Evolutionary conservation across 2,113 vertebrate species (phyloP).

Genomic region (Deroptyus accipitrinus): DNA sequence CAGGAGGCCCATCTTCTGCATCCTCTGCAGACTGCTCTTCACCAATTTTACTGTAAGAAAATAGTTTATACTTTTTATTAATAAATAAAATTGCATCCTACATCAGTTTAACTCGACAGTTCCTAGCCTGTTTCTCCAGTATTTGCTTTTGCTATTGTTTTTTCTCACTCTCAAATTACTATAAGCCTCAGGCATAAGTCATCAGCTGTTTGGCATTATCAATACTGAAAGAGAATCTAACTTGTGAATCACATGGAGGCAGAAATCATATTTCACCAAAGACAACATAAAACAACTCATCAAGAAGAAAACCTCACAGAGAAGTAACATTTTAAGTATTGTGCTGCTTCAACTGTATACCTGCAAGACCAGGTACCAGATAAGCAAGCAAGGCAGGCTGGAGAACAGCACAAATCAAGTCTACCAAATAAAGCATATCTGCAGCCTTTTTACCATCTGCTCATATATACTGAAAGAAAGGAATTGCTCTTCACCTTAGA

Average conservation of each 20-base stretch:
- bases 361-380: background rate
- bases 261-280: background rate
- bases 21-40: conserved; percentile 95
- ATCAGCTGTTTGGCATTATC: background rate
- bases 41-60: conserved; percentile 88
- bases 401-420: background rate
- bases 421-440: background rate
- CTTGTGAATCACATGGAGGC: background rate
- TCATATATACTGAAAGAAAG: background rate
- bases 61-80: background rate
- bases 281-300: background rate
- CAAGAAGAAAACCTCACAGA: background rate
- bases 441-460: background rate
- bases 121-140: background rate
- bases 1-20: conserved; percentile 91
- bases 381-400: background rate
- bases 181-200: background rate
- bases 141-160: background rate
- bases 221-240: background rate
- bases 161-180: background rate
- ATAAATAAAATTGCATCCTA: background rate
- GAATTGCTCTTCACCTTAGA: conserved; percentile 78
- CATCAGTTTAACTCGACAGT: background rate
- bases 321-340: background rate
- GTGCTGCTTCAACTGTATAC: background rate